Evolutionary conservation across 2,113 vertebrate genomes (phyloP).

Genomic region (Vombatus ursinus): DNA sequence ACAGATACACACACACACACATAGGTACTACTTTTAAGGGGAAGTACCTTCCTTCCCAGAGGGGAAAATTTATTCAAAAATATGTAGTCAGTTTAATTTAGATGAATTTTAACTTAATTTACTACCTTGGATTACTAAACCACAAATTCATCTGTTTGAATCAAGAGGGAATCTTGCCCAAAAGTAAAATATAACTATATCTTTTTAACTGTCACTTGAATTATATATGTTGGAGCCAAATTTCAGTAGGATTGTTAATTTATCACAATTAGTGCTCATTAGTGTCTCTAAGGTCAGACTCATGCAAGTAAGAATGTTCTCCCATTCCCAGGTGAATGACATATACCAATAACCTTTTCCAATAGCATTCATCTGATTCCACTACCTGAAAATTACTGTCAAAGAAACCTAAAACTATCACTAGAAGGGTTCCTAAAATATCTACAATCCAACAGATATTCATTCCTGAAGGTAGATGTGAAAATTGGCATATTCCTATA

Average conservation of each 20-base stretch:
- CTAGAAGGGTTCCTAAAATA: neutral
- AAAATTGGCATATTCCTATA: neutral
- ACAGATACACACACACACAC: no score
- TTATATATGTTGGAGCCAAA: neutral
- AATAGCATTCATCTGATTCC: neutral
- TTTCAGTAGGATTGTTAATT: neutral
- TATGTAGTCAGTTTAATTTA: neutral
- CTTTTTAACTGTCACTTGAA: neutral
- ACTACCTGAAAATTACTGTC: neutral
- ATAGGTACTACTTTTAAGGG: neutral
- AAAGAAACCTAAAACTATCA: neutral
- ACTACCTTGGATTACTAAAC: neutral
- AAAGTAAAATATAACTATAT: neutral
- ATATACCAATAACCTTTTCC: neutral
- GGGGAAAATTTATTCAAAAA: no score
- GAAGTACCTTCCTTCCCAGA: neutral
- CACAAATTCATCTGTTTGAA: neutral
- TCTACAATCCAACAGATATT: neutral
- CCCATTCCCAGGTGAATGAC: neutral
- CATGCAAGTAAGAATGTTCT: neutral
- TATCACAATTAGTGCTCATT: neutral
- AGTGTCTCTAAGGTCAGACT: neutral
- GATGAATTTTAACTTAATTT: neutral
- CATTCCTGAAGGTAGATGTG: neutral
- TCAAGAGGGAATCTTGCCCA: neutral